Evolutionary conservation across 2,797 vertebrate species (phyloP), one percentile per base, ranked within the genome.

Genomic region (Prionace glauca): DNA sequence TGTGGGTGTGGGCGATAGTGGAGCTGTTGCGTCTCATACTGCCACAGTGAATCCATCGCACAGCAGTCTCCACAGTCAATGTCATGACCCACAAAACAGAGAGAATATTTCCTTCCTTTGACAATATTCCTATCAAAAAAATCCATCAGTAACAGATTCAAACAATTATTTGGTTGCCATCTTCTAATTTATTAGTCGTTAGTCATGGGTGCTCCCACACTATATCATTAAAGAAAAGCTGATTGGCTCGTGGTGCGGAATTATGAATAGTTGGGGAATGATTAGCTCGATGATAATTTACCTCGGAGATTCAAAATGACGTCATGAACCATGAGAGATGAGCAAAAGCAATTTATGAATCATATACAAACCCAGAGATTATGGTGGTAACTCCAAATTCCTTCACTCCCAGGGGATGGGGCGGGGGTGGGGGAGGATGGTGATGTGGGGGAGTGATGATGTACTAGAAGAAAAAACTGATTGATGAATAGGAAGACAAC

Each of bases 111-210:
- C 29, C 90, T 67, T 20, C 20, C 0, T 24, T 92, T n/a, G 65
- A 26, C 2, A 84, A 84, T 84, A 84, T 84, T 45, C 16, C 36
- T 45, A 45, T 84, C 81, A 84, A 69, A 69, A 41, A 50, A 92
- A 36, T 69, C 65, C 20, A 92, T 92, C 36, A 12, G 90, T 92
- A 67, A 92, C 65, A n/a, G 65, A 92, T 92, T 62, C 65, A 62
- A 69, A 67, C n/a, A 69, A 92, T 92, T 92, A 92, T 92, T 92
- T 92, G 90, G 62, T 92, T 92, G 90, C 62, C 65, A 92, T 69
- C n/a, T 92, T 62, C n/a, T 92, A 92, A 92, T 92, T 92, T 92
- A 69, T 69, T 92, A 92, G n/a, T 20, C 62, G 69, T 92, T 92
- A 65, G 90, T 92, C 90, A 92, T 92, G 90, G 90, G 62, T 92